These are phyloP conservation scores for Nomada ruficornis DNA, from an alignment of 2,888 invertebrate species.

Conservation along the genomic window DNA sequence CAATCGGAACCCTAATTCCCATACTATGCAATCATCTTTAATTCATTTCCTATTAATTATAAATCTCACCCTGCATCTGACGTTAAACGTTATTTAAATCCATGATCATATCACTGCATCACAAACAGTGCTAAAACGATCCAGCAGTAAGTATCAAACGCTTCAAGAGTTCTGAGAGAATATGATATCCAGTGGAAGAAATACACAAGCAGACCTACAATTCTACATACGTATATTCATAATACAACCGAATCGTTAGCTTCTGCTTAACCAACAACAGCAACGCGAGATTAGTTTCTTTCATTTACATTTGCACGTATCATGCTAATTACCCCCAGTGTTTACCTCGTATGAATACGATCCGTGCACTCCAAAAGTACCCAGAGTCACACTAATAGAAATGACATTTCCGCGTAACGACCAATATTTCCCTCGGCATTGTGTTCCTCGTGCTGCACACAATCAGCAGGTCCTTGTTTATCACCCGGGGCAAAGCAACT, in stretches of 20 bases:
- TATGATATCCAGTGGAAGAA: too few relatives aligned
- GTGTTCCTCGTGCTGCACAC: background rate
- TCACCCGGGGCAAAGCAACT: conserved; percentile 5
- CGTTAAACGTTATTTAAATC: background rate
- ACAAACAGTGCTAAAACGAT: background rate
- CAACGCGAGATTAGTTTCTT: too few relatives aligned
- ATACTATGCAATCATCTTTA: background rate
- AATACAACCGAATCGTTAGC: too few relatives aligned
- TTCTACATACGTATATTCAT: too few relatives aligned
- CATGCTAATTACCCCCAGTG: background rate
- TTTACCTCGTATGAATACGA: too few relatives aligned
- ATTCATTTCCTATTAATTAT: background rate
- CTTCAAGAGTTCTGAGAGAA: too few relatives aligned
- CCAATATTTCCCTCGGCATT: background rate
- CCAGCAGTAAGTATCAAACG: background rate
- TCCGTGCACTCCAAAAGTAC: too few relatives aligned
- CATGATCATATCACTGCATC: background rate
- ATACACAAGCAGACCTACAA: background rate
- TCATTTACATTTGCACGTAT: background rate
- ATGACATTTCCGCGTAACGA: too few relatives aligned
- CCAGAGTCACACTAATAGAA: too few relatives aligned
- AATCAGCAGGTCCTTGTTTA: conserved; percentile 11
- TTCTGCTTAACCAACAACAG: too few relatives aligned
- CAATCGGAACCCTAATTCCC: background rate
- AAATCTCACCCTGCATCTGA: background rate